A percentile compares a stretch with the other conserved stretches of the same genome.
These are phyloP conservation scores for Noctilio leporinus DNA, from an alignment of 2,113 vertebrate species.

Conservation along the genomic window DNA sequence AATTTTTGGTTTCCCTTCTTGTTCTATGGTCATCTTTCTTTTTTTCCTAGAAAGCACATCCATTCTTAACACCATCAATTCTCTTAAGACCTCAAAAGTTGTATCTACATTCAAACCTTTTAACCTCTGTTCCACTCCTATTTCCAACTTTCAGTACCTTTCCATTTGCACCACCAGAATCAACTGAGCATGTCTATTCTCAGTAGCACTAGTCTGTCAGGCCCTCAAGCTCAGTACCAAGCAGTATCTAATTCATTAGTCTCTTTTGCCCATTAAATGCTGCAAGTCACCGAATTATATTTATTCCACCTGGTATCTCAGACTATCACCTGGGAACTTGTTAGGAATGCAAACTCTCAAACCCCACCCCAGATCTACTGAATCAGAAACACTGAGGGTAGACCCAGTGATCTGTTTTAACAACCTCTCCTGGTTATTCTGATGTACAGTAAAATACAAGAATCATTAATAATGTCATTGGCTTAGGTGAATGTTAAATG, in stretches of 20 bases:
- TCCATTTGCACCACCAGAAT: background rate
- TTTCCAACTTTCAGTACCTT: background rate
- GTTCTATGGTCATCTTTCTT: background rate
- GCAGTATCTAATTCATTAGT: background rate
- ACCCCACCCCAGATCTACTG: background rate
- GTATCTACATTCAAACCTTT: background rate
- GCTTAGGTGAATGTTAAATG: background rate
- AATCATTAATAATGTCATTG: background rate
- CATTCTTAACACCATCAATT: background rate
- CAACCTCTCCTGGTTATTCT: background rate
- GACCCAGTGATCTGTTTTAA: background rate
- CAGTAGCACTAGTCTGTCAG: background rate
- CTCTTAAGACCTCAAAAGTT: background rate
- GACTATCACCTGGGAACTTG: background rate
- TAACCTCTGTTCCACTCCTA: background rate
- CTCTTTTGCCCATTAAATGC: conserved; percentile 4
- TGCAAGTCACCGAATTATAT: background rate
- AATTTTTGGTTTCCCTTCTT: background rate
- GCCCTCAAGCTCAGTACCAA: background rate
- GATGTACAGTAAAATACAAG: background rate
- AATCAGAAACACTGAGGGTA: background rate
- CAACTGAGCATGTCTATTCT: background rate
- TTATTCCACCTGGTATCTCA: background rate
- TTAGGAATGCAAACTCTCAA: conserved; percentile 2
- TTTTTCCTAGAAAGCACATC: background rate